Evolutionary conservation across 2,797 vertebrate species (phyloP).

Genomic region (Scyliorhinus canicula): DNA sequence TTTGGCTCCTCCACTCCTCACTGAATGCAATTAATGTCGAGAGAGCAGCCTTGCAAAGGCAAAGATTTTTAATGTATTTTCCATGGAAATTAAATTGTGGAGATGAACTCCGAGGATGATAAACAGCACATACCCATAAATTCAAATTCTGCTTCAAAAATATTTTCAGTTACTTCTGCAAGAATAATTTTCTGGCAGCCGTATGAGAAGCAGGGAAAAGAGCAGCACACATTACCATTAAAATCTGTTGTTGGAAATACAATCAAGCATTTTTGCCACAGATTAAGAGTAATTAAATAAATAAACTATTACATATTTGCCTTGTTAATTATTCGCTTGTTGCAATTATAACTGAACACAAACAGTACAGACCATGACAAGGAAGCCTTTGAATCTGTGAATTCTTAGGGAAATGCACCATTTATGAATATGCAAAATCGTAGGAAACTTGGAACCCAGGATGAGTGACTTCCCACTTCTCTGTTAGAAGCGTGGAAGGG

Average conservation of each 20-base stretch:
- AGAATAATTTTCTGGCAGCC: background rate
- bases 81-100: background rate
- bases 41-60: background rate
- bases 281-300: background rate
- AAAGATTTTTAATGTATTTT: background rate
- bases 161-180: background rate
- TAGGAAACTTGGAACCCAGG: background rate
- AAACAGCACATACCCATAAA: background rate
- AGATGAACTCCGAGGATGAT: background rate
- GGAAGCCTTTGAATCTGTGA: background rate
- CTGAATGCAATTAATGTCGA: background rate
- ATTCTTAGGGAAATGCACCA: background rate
- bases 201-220: background rate
- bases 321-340: background rate
- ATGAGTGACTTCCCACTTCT: background rate
- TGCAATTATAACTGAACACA: background rate
- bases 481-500: background rate
- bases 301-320: background rate
- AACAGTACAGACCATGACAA: background rate
- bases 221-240: background rate
- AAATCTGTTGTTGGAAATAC: background rate
- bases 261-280: background rate
- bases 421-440: background rate
- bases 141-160: background rate
- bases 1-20: background rate